Percentiles rank a stretch among this genome's conserved stretches.
Evolutionary conservation across 2,797 vertebrate genomes (phyloP).

Genomic region (Ibycter americanus): DNA sequence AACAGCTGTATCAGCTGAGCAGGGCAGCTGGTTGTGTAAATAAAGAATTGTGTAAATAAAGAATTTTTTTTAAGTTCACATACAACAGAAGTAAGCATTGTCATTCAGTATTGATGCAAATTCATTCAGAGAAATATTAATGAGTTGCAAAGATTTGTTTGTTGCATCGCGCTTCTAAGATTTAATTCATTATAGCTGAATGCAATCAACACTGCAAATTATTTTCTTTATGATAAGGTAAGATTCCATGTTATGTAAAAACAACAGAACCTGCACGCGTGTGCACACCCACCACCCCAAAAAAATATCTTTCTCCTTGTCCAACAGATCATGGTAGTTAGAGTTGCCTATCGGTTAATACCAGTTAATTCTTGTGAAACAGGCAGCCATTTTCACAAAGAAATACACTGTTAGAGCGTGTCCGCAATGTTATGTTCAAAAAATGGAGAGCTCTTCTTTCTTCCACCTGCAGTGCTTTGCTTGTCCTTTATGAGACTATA

Average conservation of each 20-base stretch:
- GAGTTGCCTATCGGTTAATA: not conserved
- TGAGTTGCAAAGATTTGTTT: not conserved
- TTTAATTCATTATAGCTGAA: not conserved
- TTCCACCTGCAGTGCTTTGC: not conserved
- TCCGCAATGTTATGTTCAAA: not conserved
- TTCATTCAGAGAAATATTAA: not conserved
- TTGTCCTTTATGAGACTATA: not conserved
- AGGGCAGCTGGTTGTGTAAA: not conserved
- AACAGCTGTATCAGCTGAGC: not conserved
- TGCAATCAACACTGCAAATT: not conserved
- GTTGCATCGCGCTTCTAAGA: not conserved
- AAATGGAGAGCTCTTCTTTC: not conserved
- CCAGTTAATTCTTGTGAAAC: not conserved
- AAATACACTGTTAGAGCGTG: not conserved
- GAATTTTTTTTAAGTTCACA: not conserved
- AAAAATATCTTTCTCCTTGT: not conserved
- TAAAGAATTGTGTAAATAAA: not conserved
- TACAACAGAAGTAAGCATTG: not conserved
- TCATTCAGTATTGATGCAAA: not conserved
- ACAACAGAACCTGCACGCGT: not conserved
- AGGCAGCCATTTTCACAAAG: not conserved
- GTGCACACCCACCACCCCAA: too few species aligned
- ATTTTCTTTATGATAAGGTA: not conserved
- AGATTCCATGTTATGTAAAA: not conserved
- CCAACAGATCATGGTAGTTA: not conserved